Evolutionary conservation across 1,140 invertebrate species (phyloP), one percentile per base, ranked within the genome.

Genomic region (Drosophila parabipectinata): DNA sequence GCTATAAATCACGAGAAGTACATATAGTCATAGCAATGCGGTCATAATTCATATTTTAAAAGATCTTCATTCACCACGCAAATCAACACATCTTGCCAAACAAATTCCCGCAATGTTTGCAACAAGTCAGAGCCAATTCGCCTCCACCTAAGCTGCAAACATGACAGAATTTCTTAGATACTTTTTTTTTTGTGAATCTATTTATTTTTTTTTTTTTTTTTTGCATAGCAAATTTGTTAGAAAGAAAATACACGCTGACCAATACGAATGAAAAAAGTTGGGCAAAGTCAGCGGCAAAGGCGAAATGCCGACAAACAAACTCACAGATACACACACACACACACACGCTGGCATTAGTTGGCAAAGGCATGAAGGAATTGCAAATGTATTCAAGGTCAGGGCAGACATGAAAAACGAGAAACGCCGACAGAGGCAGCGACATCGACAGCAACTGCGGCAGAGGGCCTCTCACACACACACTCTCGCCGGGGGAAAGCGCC

Each of bases 311-410:
- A 61, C 55, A 77, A 77, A 76, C 73, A 76, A 55, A 73, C 56
- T 21, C 53, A 58, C 34, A 77, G 28, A 50, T 39, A 56, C 30
- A 41, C 34, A 44, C 28, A 39, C 55, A 55, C 30, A 64, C 26
- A 47, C 18, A 41, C 6, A 72, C n/a, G 55, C 37, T 30, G 30
- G 55, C 62, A 80, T 57, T 68, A 57, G 66, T 67, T 79, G 76
- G 58, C 81, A 87, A 12, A 74, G 72, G 61, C 66, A 79, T 77
- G 72, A 71, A 87, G 77, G 67, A 67, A 77, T 66, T 83, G 83
- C 83, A 79, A 67, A 77, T 88, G 79, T 88, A 88, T 88, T 88
- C 83, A 88, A 88, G 83, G 83, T 88, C 83, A 88, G 71, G 78
- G 82, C 82, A 87, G 69, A 61, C 71, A 73, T 73, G 71, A 73